These are phyloP conservation scores for Gandaritis pyraliata DNA, from an alignment of 2,888 invertebrate genomes.

Conservation along the genomic window DNA sequence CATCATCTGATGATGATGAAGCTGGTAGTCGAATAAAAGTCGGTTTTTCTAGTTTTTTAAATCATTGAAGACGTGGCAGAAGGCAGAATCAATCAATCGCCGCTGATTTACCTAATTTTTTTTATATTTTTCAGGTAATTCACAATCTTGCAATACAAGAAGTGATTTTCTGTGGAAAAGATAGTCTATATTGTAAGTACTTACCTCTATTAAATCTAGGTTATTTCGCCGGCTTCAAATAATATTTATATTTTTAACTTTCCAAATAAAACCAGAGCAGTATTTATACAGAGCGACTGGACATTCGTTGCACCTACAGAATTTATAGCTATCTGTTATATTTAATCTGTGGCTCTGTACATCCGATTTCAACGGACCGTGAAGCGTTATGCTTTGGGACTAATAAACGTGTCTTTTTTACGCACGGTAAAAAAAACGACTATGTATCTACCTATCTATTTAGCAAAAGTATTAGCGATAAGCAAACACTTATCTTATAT, in stretches of 20 bases:
- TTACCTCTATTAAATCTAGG: neutral
- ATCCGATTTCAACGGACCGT: conserved; percentile 43
- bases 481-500: no score
- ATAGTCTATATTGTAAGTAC: conserved; percentile 34
- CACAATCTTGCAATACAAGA: conserved; percentile 75
- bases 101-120: no score
- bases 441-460: no score
- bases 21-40: no score
- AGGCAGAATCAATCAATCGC: no score
- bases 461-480: no score
- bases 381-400: conserved; percentile 55
- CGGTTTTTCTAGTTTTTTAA: no score
- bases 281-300: conserved; percentile 18
- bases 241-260: conserved; percentile 7
- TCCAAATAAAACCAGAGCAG: conserved; percentile 9
- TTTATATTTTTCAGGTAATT: conserved; percentile 67
- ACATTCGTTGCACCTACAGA: conserved; percentile 27
- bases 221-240: neutral
- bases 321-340: conserved; percentile 28
- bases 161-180: conserved; percentile 66
- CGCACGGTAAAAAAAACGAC: no score
- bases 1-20: no score
- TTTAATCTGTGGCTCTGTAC: conserved; percentile 28
- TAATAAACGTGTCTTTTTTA: conserved; percentile 51
- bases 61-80: no score